These are phyloP conservation scores for Disparrhopalites patrizii DNA, from an alignment of 2,888 invertebrate genomes.

Conservation along the genomic window DNA sequence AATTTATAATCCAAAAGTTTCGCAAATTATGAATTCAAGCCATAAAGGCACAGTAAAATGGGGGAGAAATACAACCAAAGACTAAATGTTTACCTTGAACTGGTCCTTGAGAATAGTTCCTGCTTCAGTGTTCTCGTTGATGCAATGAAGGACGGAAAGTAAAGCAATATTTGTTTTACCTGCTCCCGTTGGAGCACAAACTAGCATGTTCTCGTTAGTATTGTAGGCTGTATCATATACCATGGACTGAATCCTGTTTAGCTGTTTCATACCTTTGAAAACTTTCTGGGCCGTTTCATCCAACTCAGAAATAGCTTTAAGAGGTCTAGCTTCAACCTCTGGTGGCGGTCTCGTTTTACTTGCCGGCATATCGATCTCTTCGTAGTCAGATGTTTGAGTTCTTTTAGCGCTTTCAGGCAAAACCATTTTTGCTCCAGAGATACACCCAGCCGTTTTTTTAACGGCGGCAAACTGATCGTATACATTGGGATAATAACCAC, in stretches of 20 bases:
- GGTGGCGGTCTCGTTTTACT: conserved; percentile 56
- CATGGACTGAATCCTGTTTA: conserved; percentile 93
- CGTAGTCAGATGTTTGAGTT: conserved; percentile 68
- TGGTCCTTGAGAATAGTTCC: conserved; percentile 81
- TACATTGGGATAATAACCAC: conserved; percentile 64
- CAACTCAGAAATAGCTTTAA: conserved; percentile 61
- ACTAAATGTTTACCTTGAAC: conserved; percentile 71
- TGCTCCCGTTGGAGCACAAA: conserved; percentile 98
- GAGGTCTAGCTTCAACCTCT: conserved; percentile 62
- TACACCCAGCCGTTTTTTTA: conserved; percentile 64
- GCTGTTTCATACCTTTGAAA: conserved; percentile 76
- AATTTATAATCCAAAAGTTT: conserved; percentile 26
- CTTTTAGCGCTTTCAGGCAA: conserved; percentile 75
- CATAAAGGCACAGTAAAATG: background rate
- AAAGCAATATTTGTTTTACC: conserved; percentile 99
- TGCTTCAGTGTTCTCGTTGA: conserved; percentile 73
- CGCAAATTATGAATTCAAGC: conserved; percentile 6
- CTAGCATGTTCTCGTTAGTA: conserved; percentile 92
- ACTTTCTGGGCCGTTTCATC: conserved; percentile 82
- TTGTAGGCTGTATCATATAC: conserved; percentile 94
- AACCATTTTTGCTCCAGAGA: conserved; percentile 71
- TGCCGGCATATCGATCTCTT: conserved; percentile 80
- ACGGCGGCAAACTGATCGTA: conserved; percentile 74
- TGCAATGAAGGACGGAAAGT: conserved; percentile 83
- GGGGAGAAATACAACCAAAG: no score